Evolutionary conservation across 2,797 vertebrate genomes (phyloP), one percentile per base, ranked within the genome.

Genomic region (Tadarida brasiliensis): DNA sequence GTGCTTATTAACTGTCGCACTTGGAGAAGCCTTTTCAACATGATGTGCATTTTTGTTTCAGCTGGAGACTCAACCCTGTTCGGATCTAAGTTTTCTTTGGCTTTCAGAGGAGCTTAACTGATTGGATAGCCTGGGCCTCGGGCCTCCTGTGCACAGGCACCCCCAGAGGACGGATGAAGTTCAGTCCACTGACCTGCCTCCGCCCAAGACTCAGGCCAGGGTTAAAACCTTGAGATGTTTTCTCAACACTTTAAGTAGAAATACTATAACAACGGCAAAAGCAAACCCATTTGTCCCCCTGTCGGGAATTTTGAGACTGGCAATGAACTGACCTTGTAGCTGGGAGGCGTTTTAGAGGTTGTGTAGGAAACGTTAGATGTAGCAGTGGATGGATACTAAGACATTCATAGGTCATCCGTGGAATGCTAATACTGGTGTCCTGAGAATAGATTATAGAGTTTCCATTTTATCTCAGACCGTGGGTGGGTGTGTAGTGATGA

Each of bases 31-130:
- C 95, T 98, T 97, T 98, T 98, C 93, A 94, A 91, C 94, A 78
- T 92, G 97, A 98, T 97, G 98, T 87, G 94, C 93, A 56, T 97
- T 98, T 98, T 96, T 97, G 97, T 97, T 97, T 89, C 90, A 97
- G 96, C 78, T 96, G 86, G 68, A 98, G 97, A 98, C 92, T 2
- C 0, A 98, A 98, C 96, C 94, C 94, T 97, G 96, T 94, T 97
- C 71, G 11, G 94, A 95, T 97, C 89, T 97, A 97, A 94, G 35
- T 98, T 98, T 98, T 96, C 97, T 98, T 98, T 98, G 98, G 98
- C 98, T 97, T 71, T 57, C 70, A 95, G 96, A 95, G 96, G 68
- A 85, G 76, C 90, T 96, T 94, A 96, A 97, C 95, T 95, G 96
- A 97, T 87, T 93, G 44, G 86, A 68, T 28, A 92, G 93, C 61